phyloP scores from a whole-genome alignment of 2,888 invertebrate genomes.

The Cryptus armator region DNA sequence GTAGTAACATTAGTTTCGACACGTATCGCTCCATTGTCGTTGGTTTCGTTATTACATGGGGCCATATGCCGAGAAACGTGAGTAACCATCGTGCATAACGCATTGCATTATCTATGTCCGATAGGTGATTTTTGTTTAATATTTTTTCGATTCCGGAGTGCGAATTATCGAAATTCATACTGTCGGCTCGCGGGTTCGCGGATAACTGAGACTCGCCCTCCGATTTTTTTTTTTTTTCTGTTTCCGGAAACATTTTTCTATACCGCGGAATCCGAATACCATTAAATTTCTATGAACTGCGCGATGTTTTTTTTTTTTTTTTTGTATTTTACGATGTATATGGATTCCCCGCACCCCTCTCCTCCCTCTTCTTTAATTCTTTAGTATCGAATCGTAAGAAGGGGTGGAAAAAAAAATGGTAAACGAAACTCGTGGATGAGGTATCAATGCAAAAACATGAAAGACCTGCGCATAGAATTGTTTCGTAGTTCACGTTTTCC shows the following conservation, averaged over 20 bases:
- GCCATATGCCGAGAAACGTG: constrained; percentile 42
- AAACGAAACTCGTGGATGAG: background rate
- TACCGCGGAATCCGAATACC: background rate
- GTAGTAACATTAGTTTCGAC: background rate
- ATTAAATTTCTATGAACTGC: background rate
- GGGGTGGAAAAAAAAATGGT: background rate
- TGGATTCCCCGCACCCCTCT: too few species aligned
- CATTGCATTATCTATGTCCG: constrained; percentile 1
- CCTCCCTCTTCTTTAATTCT: background rate
- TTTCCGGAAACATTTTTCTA: background rate
- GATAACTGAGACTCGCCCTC: background rate
- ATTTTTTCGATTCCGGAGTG: background rate
- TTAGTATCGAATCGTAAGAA: background rate
- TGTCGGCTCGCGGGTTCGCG: background rate
- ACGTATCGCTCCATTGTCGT: background rate
- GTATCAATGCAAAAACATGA: background rate
- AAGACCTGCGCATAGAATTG: background rate
- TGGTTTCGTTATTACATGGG: background rate
- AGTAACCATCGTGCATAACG: constrained; percentile 36
- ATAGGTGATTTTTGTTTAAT: background rate
- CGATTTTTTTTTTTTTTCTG: background rate
- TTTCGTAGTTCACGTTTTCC: background rate
- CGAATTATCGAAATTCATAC: background rate
- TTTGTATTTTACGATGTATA: background rate
- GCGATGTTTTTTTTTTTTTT: background rate